A percentile compares a stretch with the other conserved stretches of the same genome.
phyloP scores from a whole-genome alignment of 2,797 vertebrate genomes.

The Prionace glauca region DNA sequence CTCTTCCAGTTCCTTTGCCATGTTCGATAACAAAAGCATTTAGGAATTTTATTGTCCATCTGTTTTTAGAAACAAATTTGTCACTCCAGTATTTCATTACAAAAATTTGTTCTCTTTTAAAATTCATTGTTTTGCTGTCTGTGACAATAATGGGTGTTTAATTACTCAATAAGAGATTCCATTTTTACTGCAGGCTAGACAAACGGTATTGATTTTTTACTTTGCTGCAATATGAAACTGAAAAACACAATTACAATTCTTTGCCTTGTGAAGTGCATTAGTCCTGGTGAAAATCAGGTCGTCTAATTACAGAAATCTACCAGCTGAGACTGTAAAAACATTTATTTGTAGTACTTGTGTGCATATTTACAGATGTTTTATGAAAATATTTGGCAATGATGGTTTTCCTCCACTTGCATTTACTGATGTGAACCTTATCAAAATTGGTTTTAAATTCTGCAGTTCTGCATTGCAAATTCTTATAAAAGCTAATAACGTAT shows the following conservation, averaged over 20 bases:
- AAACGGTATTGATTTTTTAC: conserved; percentile 94
- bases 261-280: conserved; percentile 65
- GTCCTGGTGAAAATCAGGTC: conserved; percentile 53
- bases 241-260: conserved; percentile 87
- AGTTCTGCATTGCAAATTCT: conserved; percentile 16
- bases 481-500: not conserved
- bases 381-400: not conserved
- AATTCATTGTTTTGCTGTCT: conserved; percentile 90
- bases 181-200: conserved; percentile 84
- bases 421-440: not conserved
- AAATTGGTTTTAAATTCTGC: not conserved
- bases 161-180: conserved; percentile 99
- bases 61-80: conserved; percentile 44
- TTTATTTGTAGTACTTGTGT: not conserved
- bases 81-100: conserved; percentile 75
- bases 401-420: not conserved
- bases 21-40: conserved; percentile 32
- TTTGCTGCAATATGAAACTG: conserved; percentile 83
- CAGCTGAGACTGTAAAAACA: conserved; percentile 11
- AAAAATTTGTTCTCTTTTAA: conserved; percentile 80
- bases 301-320: conserved; percentile 10
- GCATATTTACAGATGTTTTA: not conserved
- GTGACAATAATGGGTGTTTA: conserved; percentile 99
- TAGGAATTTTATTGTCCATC: conserved; percentile 32
- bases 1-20: conserved; percentile 39